Evolutionary conservation across 2,113 vertebrate species (phyloP).

Genomic region (Larimichthys polyactis): DNA sequence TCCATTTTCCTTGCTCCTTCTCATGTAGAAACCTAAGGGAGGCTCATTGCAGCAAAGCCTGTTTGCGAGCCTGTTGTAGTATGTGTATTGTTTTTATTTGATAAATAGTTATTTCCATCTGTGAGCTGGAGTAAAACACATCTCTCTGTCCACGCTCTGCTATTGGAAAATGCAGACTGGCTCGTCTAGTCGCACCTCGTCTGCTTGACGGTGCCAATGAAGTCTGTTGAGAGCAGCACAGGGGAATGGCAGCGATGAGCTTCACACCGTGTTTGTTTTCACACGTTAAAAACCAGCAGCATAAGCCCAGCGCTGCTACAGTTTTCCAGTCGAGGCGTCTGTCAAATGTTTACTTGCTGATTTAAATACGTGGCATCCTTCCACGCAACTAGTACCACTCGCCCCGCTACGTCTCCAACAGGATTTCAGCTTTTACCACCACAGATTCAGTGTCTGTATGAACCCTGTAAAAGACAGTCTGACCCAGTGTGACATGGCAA

Average conservation of each 20-base stretch:
- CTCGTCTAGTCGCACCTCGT: not conserved
- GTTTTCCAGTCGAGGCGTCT: not conserved
- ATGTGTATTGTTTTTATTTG: not conserved
- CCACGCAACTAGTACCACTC: not conserved
- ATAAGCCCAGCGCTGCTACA: not conserved
- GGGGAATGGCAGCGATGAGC: not conserved
- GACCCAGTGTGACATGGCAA: slow-evolving; percentile 5
- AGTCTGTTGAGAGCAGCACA: not conserved
- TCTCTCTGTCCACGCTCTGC: not conserved
- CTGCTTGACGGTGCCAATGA: not conserved
- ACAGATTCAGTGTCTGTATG: not conserved
- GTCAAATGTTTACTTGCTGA: slow-evolving; percentile 5
- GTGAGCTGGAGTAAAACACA: not conserved
- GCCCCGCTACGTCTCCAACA: not conserved
- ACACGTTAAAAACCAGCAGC: slow-evolving; percentile 26
- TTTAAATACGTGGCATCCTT: slow-evolving; percentile 19
- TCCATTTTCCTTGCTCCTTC: too few species aligned
- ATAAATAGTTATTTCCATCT: not conserved
- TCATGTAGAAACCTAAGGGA: too few species aligned
- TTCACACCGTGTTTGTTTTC: slow-evolving; percentile 27
- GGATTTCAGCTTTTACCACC: not conserved
- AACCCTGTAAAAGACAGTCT: slow-evolving; percentile 3
- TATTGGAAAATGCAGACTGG: not conserved
- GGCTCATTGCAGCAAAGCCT: too few species aligned
- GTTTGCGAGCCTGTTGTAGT: too few species aligned